Percentiles rank a stretch among this genome's conserved stretches.
phyloP scores from a whole-genome alignment of 2,797 vertebrate species.

The Helarctos malayanus region DNA sequence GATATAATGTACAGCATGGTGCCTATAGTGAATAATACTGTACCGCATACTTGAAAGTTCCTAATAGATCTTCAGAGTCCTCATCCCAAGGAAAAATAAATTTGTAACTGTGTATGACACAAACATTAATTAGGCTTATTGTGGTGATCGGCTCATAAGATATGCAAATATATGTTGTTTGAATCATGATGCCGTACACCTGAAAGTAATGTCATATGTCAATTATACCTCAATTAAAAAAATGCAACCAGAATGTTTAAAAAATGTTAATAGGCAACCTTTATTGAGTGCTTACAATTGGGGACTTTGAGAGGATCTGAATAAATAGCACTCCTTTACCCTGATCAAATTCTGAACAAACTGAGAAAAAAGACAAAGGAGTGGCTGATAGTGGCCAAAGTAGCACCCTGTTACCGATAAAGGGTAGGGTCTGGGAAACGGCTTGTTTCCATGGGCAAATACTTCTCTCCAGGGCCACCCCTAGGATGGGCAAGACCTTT shows the following conservation, averaged over 20 bases:
- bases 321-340: neutral
- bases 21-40: neutral
- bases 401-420: neutral
- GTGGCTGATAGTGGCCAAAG: neutral
- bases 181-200: neutral
- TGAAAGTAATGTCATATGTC: neutral
- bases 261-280: neutral
- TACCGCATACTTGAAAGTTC: neutral
- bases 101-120: neutral
- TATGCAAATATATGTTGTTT: neutral
- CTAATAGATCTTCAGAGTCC: neutral
- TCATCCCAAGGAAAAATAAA: neutral
- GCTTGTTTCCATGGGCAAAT: neutral
- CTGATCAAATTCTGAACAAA: conserved; percentile 8
- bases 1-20: neutral
- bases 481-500: neutral
- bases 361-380: neutral
- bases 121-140: neutral
- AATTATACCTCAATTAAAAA: neutral
- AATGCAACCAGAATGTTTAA: neutral
- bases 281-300: neutral
- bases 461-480: neutral
- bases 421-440: neutral
- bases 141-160: neutral
- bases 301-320: neutral